phyloP scores from a whole-genome alignment of 2,113 vertebrate genomes.

The Zosterops pallidus region DNA sequence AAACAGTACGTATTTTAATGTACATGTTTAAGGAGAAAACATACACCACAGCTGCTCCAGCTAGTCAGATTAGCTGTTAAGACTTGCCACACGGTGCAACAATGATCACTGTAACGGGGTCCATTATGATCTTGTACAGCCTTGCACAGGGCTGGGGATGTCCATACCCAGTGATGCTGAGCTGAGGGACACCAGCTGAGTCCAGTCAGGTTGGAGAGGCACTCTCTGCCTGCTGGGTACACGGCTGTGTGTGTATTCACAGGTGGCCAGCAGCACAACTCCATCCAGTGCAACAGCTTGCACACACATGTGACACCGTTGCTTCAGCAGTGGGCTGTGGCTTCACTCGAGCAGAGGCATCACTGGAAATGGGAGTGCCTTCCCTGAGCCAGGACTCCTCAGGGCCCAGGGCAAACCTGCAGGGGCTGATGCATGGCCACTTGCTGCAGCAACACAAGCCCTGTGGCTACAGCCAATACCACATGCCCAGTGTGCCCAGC shows the following conservation, averaged over 20 bases:
- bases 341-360: not conserved
- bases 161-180: not conserved
- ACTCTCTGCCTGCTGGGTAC: not conserved
- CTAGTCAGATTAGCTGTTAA: not conserved
- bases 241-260: not conserved
- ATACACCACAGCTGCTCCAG: not conserved
- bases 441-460: accelerated
- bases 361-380: not conserved
- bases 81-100: not conserved
- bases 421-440: not conserved
- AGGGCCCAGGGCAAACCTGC: not conserved
- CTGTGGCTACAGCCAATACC: not conserved
- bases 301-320: accelerated
- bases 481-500: accelerated
- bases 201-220: not conserved
- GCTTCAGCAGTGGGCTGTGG: not conserved
- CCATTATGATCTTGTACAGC: accelerated
- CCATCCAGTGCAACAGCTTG: not conserved
- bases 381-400: not conserved
- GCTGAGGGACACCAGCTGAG: not conserved
- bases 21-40: not conserved
- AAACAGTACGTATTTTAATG: not conserved
- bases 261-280: not conserved
- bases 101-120: not conserved
- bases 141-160: not conserved